Evolutionary conservation across 1,140 invertebrate genomes (phyloP).

Genomic region (Drosophila obscura): DNA sequence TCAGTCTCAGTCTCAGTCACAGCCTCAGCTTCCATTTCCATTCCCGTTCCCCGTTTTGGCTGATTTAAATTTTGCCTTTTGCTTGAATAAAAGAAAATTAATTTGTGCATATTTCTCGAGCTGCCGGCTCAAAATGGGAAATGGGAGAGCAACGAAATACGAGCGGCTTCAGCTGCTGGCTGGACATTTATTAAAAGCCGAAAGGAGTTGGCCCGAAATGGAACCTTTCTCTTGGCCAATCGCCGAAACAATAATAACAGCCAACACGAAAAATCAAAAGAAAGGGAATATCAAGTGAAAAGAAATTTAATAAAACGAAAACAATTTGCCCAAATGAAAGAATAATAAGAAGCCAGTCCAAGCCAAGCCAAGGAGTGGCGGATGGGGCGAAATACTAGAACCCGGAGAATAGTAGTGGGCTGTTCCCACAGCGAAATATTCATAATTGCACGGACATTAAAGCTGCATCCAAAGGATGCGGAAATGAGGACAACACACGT

Average conservation of each 20-base stretch:
- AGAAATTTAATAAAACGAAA: conserved; percentile 83
- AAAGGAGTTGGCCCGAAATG: conserved; percentile 62
- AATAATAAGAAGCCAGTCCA: conserved; percentile 65
- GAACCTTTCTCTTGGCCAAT: conserved; percentile 76
- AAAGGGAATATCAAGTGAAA: conserved; percentile 66
- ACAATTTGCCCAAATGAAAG: conserved; percentile 82
- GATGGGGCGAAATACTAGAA: conserved; percentile 3
- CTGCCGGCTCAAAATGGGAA: conserved; percentile 30
- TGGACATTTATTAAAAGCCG: conserved; percentile 78
- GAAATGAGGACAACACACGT: conserved; percentile 70
- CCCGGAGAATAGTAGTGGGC: neutral
- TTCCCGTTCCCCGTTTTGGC: conserved; percentile 23
- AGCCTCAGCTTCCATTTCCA: neutral
- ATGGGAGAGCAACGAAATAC: conserved; percentile 60
- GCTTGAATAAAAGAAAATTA: conserved; percentile 79
- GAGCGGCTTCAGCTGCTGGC: conserved; percentile 54
- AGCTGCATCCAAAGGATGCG: conserved; percentile 41
- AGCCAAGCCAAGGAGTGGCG: conserved; percentile 29
- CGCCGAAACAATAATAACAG: conserved; percentile 63
- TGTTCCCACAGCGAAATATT: conserved; percentile 58
- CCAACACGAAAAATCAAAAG: conserved; percentile 46
- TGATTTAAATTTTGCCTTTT: conserved; percentile 81
- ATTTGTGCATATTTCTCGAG: conserved; percentile 82
- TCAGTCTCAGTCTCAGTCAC: neutral
- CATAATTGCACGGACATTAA: conserved; percentile 60